Conservation (phyloP, 2,797 vertebrate species). For the Peromyscus nudipes region DNA sequence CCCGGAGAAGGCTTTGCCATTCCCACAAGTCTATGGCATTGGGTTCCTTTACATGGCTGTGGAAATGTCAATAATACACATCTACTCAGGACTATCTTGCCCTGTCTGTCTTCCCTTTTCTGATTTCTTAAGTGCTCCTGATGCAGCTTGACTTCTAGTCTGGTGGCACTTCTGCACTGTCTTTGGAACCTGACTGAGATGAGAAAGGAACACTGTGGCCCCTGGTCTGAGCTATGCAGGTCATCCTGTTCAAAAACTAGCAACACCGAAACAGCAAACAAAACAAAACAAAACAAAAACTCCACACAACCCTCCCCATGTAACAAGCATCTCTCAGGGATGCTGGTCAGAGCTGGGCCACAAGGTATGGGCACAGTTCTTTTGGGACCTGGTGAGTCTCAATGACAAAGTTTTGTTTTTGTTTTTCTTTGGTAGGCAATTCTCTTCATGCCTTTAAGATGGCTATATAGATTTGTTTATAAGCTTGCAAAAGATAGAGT, state of each 20-base stretch:
- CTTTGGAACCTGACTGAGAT: not conserved
- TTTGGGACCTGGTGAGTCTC: not conserved
- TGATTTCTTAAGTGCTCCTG: not conserved
- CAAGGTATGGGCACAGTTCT: not conserved
- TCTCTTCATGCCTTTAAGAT: not conserved
- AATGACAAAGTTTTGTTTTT: not conserved
- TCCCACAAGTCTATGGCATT: not conserved
- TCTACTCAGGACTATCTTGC: not conserved
- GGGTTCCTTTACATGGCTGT: not conserved
- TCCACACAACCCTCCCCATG: not conserved
- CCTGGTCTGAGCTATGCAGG: not conserved
- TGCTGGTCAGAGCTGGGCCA: not conserved
- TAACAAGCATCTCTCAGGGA: not conserved
- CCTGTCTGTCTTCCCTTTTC: not conserved
- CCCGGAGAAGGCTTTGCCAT: not conserved
- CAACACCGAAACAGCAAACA: not conserved
- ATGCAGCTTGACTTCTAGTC: not conserved
- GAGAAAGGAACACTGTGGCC: not conserved
- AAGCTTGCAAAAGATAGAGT: not conserved
- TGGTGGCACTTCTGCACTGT: not conserved
- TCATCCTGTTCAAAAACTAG: not conserved
- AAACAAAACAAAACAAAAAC: not conserved
- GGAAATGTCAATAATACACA: not conserved
- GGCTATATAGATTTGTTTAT: not conserved
- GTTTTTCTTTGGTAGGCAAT: not conserved